A percentile compares a stretch with the other conserved stretches of the same genome.
phyloP scores from a whole-genome alignment of 2,113 vertebrate genomes.

The Lontra canadensis region DNA sequence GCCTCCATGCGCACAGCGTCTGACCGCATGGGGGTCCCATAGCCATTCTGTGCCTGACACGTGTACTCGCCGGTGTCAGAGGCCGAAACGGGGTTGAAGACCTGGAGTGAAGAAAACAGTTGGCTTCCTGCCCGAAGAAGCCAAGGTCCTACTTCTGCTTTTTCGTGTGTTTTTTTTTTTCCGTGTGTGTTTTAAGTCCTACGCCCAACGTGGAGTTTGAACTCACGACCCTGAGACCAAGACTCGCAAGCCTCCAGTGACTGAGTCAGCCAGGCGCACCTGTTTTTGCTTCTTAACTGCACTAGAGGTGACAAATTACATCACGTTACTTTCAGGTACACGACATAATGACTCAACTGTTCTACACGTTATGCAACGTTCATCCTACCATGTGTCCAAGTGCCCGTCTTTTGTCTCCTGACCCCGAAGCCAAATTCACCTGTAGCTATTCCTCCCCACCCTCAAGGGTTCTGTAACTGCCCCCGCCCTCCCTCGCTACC shows the following conservation, averaged over 20 bases:
- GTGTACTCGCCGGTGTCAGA: slow-evolving; percentile 90
- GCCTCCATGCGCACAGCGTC: slow-evolving; percentile 87
- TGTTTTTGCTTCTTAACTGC: not conserved
- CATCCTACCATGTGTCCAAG: fast-evolving
- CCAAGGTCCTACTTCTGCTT: not conserved
- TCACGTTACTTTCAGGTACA: no score
- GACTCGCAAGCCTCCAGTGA: not conserved
- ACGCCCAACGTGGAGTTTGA: not conserved
- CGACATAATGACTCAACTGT: not conserved
- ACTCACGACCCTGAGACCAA: not conserved
- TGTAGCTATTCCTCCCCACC: not conserved
- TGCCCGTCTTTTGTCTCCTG: not conserved
- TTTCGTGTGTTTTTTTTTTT: not conserved
- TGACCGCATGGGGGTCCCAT: slow-evolving; percentile 82
- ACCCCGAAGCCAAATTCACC: not conserved
- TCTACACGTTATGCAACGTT: not conserved
- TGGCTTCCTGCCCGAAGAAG: fast-evolving
- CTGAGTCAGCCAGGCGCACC: not conserved
- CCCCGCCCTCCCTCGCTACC: not conserved
- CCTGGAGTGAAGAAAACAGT: slow-evolving; percentile 72
- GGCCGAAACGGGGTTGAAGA: slow-evolving; percentile 87
- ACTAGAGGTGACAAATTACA: not conserved
- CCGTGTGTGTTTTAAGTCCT: not conserved
- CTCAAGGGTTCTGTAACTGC: not conserved
- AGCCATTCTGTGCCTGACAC: slow-evolving; percentile 90